Percentiles rank a stretch among this genome's conserved stretches.
Conservation (phyloP, 2,888 invertebrate genomes). For the Drosophila tripunctata region DNA sequence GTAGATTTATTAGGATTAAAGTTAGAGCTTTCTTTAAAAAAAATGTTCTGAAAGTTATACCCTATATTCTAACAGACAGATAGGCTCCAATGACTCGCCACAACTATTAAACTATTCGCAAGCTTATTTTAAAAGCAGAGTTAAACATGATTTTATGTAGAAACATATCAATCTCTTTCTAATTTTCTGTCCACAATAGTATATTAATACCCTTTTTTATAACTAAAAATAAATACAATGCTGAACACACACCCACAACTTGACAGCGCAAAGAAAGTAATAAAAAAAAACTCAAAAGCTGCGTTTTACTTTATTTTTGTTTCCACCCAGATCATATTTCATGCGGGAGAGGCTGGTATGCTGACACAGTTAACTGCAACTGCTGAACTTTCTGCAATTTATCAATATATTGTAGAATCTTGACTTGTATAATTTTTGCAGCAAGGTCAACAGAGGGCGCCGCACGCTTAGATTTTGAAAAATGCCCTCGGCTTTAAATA, state of each 20-base stretch:
- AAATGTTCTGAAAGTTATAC: too few relatives aligned
- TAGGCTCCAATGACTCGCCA: too few relatives aligned
- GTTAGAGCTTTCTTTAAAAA: too few relatives aligned
- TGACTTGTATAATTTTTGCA: neutral
- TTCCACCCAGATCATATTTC: slow-evolving; percentile 48
- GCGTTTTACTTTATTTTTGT: slow-evolving; percentile 8
- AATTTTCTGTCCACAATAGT: neutral
- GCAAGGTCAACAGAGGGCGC: slow-evolving; percentile 55
- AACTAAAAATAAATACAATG: slow-evolving; percentile 30
- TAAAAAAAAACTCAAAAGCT: neutral
- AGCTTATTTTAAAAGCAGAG: too few relatives aligned
- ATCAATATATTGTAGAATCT: slow-evolving; percentile 43
- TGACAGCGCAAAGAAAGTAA: slow-evolving; percentile 22
- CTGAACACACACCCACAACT: slow-evolving; percentile 47
- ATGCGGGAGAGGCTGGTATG: slow-evolving; percentile 35
- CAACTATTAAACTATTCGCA: too few relatives aligned
- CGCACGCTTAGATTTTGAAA: slow-evolving; percentile 22
- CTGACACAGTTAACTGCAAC: slow-evolving; percentile 34
- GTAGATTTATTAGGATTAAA: too few relatives aligned
- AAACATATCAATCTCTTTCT: neutral
- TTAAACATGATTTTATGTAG: too few relatives aligned
- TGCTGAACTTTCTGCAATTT: slow-evolving; percentile 56
- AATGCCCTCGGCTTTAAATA: slow-evolving; percentile 21
- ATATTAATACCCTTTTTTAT: slow-evolving; percentile 19
- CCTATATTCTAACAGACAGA: too few relatives aligned